A percentile compares a stretch with the other conserved stretches of the same genome.
Conservation (phyloP, 2,113 vertebrate species). For the Oenanthe oenanthe region DNA sequence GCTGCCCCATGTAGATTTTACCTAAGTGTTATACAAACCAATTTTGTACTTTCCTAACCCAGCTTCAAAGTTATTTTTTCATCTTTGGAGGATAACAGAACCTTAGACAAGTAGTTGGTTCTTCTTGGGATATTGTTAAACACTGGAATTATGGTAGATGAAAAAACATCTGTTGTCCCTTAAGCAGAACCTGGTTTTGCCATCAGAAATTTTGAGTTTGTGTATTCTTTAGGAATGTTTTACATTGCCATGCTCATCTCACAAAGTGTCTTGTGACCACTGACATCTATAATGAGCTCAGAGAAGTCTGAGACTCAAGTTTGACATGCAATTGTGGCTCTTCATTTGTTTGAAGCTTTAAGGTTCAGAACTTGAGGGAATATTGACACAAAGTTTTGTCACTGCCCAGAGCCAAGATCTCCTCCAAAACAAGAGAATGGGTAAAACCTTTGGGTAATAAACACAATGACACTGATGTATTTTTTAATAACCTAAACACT, state of each 20-base stretch:
- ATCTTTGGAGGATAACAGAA: not conserved
- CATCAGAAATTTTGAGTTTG: not conserved
- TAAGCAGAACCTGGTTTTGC: not conserved
- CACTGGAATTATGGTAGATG: not conserved
- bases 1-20: slow-evolving; percentile 23
- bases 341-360: not conserved
- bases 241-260: not conserved
- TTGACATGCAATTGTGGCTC: not conserved
- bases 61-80: slow-evolving; percentile 2
- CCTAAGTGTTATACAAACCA: not conserved
- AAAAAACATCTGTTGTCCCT: not conserved
- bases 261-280: not conserved
- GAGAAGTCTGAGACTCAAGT: not conserved
- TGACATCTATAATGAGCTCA: not conserved
- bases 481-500: not conserved
- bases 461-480: not conserved
- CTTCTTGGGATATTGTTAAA: not conserved
- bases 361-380: not conserved
- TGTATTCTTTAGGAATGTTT: not conserved
- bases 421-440: not conserved
- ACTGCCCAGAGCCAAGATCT: not conserved
- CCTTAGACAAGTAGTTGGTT: not conserved
- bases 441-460: not conserved
- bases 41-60: not conserved
- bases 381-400: not conserved